These are phyloP conservation scores for Simalia tracyae DNA, from an alignment of 2,797 vertebrate species.

Conservation along the genomic window DNA sequence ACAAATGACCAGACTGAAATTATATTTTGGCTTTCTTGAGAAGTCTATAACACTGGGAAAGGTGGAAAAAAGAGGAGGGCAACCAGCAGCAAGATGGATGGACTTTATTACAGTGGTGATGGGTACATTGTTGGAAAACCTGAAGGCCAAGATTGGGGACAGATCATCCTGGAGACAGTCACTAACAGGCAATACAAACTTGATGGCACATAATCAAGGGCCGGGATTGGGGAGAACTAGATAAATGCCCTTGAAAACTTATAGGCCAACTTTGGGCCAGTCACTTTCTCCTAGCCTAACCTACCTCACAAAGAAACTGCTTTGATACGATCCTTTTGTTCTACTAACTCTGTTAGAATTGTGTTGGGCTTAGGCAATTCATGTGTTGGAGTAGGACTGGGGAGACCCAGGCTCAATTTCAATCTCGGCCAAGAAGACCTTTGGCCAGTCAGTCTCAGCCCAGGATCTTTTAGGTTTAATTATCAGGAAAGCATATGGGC, in stretches of 20 bases:
- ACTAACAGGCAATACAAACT: neutral
- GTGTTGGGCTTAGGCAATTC: neutral
- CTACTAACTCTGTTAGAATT: neutral
- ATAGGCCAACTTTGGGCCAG: neutral
- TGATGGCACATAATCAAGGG: neutral
- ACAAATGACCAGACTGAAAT: neutral
- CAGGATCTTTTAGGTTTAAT: neutral
- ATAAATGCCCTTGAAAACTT: neutral
- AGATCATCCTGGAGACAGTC: neutral
- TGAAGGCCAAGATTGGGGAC: neutral
- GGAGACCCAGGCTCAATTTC: neutral
- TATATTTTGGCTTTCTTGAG: neutral
- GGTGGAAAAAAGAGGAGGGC: neutral
- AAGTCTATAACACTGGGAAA: neutral
- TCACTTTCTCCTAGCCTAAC: neutral
- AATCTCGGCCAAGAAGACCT: neutral
- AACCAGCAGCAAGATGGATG: neutral
- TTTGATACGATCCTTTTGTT: neutral
- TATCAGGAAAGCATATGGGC: neutral
- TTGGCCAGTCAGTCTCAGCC: neutral
- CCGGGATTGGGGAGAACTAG: neutral
- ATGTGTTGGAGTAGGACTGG: neutral
- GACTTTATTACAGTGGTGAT: neutral
- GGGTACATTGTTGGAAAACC: neutral
- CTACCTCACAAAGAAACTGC: neutral